Evolutionary conservation across 2,113 vertebrate genomes (phyloP), one percentile per base, ranked within the genome.

Genomic region (Ciconia maguari): DNA sequence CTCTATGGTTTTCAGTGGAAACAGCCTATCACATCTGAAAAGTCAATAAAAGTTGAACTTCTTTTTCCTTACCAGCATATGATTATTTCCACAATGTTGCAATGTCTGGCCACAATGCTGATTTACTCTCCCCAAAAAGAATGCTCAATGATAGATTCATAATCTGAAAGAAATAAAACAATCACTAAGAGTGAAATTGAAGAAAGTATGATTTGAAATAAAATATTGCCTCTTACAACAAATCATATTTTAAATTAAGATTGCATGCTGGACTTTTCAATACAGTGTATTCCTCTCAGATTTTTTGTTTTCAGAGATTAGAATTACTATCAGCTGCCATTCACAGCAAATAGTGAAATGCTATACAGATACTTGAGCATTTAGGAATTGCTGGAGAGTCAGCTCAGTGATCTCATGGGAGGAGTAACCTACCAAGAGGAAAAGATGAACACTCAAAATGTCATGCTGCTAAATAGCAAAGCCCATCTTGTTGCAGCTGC

Each of bases 401-500:
- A 85, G 24, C 10, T 84, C 27, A 60, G n/a, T 61, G 36, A 55
- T 90, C 78, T 85, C 83, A 51, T 41, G 70, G 25, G 70, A 91
- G 13, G 36, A 70, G 49, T 66, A 83, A 54, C 60, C 34, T 22
- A 92, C 30, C 27, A 77, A 80, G 91, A 86, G 22, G 14, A 76
- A 90, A 66, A 89, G 30, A 92, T 44, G n/a, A 85, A 46, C 21
- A 78, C 30, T 85, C 34, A 76, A 80, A 90, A 91, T 89, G 17
- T 85, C 34, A 60, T 68, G 21, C 10, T 71, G n/a, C n/a, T 89
- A 81, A 94, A 92, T 16, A 89, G 64, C 64, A 87, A 93, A 51
- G 3, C 15, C 16, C 49, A 69, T 83, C 68, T 81, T 86, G 78
- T 44, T 94, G 81, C 90, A 97, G 91, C 90, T 97, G 88, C 85